These are phyloP conservation scores for Psophia crepitans DNA, from an alignment of 2,113 vertebrate species.

Conservation along the genomic window DNA sequence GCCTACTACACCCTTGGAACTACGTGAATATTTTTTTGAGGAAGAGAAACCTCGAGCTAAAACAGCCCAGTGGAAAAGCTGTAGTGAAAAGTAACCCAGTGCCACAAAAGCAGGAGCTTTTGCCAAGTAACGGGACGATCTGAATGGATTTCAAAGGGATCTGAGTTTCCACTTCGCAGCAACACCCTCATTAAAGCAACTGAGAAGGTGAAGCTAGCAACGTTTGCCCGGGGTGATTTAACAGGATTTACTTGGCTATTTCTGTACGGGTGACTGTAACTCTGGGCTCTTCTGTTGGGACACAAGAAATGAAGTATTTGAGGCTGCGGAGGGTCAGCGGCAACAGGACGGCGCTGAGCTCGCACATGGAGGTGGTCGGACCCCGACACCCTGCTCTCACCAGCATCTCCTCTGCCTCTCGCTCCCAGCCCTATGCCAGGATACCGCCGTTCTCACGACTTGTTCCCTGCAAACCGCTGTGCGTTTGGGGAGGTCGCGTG, in stretches of 20 bases:
- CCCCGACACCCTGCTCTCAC: not conserved
- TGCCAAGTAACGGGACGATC: accelerated
- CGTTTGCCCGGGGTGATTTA: not conserved
- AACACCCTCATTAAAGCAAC: not conserved
- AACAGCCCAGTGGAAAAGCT: not conserved
- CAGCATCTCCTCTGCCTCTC: not conserved
- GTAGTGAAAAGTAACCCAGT: not conserved
- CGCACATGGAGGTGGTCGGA: not conserved
- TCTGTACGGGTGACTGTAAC: not conserved
- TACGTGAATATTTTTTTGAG: not conserved
- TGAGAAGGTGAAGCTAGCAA: not conserved
- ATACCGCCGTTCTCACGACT: accelerated
- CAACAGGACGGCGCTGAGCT: not conserved
- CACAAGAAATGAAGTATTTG: not conserved
- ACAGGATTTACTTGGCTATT: not conserved
- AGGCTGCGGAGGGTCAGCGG: not conserved
- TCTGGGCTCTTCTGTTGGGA: not conserved
- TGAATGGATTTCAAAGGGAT: not conserved
- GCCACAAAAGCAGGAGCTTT: not conserved
- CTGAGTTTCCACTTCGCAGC: not conserved
- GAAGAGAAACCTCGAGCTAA: not conserved
- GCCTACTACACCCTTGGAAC: not conserved
- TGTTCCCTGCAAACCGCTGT: not conserved
- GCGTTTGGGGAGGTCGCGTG: not conserved
- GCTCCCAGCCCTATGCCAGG: accelerated